Evolutionary conservation across 2,888 invertebrate species (phyloP).

Genomic region (Lasioglossum pauxillum): DNA sequence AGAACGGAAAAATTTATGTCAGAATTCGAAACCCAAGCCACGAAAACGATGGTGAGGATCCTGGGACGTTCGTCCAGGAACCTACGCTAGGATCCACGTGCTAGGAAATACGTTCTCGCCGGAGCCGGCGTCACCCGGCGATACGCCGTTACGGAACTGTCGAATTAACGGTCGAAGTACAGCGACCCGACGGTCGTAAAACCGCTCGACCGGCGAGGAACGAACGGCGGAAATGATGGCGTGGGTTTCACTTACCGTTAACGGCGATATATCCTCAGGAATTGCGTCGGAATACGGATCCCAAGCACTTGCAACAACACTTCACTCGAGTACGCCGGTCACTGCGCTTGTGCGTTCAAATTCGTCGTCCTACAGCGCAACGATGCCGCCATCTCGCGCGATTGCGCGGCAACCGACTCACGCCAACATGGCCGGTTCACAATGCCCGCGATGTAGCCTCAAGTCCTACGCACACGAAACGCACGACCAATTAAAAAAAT

Average conservation of each 20-base stretch:
- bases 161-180: conserved; percentile 42
- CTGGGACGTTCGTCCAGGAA: conserved; percentile 2
- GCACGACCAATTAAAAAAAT: background rate
- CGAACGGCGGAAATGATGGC: background rate
- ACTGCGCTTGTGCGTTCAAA: conserved; percentile 69
- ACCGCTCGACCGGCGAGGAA: background rate
- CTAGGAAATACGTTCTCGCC: conserved; percentile 51
- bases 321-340: conserved; percentile 74
- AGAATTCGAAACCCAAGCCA: background rate
- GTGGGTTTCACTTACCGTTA: conserved; percentile 62
- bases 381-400: conserved; percentile 56
- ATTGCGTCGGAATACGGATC: conserved; percentile 62
- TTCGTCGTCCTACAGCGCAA: conserved; percentile 39
- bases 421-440: conserved; percentile 18
- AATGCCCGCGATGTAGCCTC: conserved; percentile 22
- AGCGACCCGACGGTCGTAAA: background rate
- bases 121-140: conserved; percentile 63
- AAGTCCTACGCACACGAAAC: conserved; percentile 26
- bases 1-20: background rate
- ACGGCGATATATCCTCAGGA: conserved; percentile 64
- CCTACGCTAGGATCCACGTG: conserved; percentile 58
- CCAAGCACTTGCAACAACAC: conserved; percentile 73
- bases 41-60: background rate
- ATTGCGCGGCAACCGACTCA: background rate
- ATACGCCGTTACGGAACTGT: conserved; percentile 42